Evolutionary conservation across 2,888 invertebrate species (phyloP).

Genomic region (Athalia cordata): DNA sequence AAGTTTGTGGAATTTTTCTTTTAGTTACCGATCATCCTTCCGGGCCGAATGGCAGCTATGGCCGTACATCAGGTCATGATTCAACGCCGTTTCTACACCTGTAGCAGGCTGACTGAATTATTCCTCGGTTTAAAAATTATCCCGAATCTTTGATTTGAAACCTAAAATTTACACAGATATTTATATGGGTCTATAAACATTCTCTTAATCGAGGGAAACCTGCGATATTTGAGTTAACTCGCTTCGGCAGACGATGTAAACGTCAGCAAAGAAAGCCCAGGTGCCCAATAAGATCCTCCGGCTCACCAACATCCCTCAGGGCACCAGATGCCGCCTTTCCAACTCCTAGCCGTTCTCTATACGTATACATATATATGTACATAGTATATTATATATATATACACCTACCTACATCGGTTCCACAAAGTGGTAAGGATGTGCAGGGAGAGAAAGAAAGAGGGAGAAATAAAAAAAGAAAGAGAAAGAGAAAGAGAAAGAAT

Average conservation of each 20-base stretch:
- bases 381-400: not conserved
- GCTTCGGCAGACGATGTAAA: too few relatives aligned
- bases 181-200: not conserved
- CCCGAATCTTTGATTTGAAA: too few relatives aligned
- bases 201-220: too few relatives aligned
- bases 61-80: too few relatives aligned
- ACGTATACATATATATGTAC: too few relatives aligned
- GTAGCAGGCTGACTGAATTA: too few relatives aligned
- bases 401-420: constrained; percentile 40
- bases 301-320: constrained; percentile 48
- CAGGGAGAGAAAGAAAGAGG: constrained; percentile 46
- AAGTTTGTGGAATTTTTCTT: constrained; percentile 5
- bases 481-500: constrained; percentile 44
- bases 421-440: constrained; percentile 60
- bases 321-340: constrained; percentile 57
- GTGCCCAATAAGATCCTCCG: constrained; percentile 7
- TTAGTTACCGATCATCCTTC: not conserved
- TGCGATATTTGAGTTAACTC: too few relatives aligned
- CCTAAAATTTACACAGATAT: not conserved
- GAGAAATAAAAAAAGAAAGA: not conserved
- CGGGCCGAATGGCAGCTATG: too few relatives aligned
- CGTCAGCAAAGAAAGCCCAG: not conserved
- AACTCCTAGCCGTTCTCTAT: not conserved
- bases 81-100: too few relatives aligned
- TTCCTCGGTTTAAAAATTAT: too few relatives aligned